A percentile compares a stretch with the other conserved stretches of the same genome.
Conservation (phyloP, 2,113 vertebrate species). For the Desmodus rotundus region DNA sequence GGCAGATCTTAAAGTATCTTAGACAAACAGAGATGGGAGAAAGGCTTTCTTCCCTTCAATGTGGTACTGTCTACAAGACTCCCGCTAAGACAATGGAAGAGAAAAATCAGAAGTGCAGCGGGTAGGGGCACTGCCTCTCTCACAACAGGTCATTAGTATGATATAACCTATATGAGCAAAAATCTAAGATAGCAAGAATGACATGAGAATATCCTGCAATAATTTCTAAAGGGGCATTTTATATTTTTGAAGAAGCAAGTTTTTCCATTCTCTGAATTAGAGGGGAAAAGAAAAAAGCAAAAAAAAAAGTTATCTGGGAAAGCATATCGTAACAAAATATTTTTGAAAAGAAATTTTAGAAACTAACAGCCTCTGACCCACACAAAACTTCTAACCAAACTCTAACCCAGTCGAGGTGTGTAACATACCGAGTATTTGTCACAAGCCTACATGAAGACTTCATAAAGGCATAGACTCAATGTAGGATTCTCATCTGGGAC, state of each 20-base stretch:
- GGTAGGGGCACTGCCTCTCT: background rate
- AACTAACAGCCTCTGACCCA: background rate
- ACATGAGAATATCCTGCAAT: background rate
- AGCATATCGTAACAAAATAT: background rate
- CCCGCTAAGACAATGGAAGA: background rate
- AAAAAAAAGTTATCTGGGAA: background rate
- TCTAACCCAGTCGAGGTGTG: background rate
- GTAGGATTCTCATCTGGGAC: background rate
- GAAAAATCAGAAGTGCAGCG: background rate
- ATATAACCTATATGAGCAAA: background rate
- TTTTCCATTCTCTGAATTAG: slow-evolving; percentile 11
- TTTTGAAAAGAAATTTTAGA: background rate
- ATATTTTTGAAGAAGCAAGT: background rate
- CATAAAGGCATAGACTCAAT: background rate
- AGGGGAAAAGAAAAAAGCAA: background rate
- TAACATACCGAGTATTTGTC: background rate
- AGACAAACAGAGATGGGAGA: background rate
- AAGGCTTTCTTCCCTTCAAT: background rate
- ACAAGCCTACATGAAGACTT: background rate
- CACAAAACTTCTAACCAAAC: background rate
- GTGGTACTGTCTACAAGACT: background rate
- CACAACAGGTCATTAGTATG: background rate
- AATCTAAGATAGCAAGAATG: background rate
- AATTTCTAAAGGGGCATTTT: slow-evolving; percentile 3
- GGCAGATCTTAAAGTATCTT: background rate